These are phyloP conservation scores for cattle (Bos taurus) DNA, from an alignment of 2,113 vertebrate species.

Conservation along the genomic window ARS-UCD2.0 NC_037336.1:75101501-75102000, in stretches of 20 bases:
- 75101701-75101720: background rate
- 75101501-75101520: background rate
- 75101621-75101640: background rate
- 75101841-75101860: background rate
- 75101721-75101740: background rate
- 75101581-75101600: background rate
- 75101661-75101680: background rate
- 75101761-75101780: background rate
- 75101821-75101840: background rate
- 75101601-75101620: background rate
- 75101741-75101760: background rate
- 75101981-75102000: background rate
- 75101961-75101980: background rate
- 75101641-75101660: background rate
- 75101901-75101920: background rate
- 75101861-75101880: background rate
- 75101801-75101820: background rate
- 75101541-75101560: background rate
- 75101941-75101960: background rate
- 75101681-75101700: background rate
- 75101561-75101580: fast-evolving
- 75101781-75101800: background rate
- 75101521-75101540: fast-evolving
- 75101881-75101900: background rate
- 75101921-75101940: background rate